Base-by-base conservation (phyloP, 1,140 invertebrate species). In the Megathymus violae region DNA sequence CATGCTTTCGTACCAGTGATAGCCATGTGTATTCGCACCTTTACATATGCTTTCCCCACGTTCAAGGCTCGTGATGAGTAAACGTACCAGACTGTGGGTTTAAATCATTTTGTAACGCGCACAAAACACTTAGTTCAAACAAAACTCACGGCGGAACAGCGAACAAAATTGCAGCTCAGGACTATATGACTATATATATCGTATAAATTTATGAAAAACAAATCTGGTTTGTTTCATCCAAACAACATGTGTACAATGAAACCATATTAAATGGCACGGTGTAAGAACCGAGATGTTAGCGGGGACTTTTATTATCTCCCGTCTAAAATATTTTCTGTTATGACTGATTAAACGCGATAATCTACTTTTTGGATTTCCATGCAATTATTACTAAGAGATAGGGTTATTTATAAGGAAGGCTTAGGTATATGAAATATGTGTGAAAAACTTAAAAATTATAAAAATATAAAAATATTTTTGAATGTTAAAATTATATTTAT, bases 131-230 rank as follows among this genome's bases (percentile, higher is more conserved):
- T 70, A 69, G 67, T 71, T 70, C 67, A 74, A 80, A 80, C 72
- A 78, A 76, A 73, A 81, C 74, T 52, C 56, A 70, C 69, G 61
- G 67, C 69, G 64, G 58, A 80, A 77, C 69, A 75, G 48, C 64
- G 66, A 70, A 76, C 72, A 66, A 68, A 67, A 74, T 67, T 59
- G 40, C 48, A 54, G 58, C 59, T 50, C 59, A 66, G 62, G 67
- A 74, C 67, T 67, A 74, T n/a, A n/a, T 73, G 63, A 62, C 41
- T 62, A 52, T 76, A 80, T 78, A 75, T 77, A 82, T 77, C 79
- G 73, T 80, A 84, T 85, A 84, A 86, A 83, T 86, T 36, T 83
- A 80, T 85, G 76, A 82, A 83, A 83, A 79, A 80, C 71, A 71
- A 72, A 80, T 78, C 83, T 86, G 83, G 79, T 77, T 80, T 74